Conservation (phyloP, 2,113 vertebrate species). For the Neodon shergylaensis region DNA sequence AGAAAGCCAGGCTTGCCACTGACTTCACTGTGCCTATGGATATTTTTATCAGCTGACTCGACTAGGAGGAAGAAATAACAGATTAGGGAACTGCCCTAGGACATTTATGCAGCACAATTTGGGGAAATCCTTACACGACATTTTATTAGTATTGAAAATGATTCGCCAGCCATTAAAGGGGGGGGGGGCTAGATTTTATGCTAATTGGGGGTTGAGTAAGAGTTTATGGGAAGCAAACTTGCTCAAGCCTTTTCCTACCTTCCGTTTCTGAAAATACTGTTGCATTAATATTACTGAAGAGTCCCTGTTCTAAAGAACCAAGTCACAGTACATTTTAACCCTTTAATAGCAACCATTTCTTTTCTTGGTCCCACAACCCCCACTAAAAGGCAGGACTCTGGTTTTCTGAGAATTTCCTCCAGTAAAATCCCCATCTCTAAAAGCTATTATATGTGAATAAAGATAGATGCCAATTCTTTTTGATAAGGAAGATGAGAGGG, state of each 20-base stretch:
- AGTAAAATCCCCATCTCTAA: slow-evolving; percentile 70
- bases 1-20: slow-evolving; percentile 90
- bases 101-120: slow-evolving; percentile 82
- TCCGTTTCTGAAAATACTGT: slow-evolving; percentile 55
- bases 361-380: slow-evolving; percentile 46
- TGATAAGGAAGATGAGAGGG: slow-evolving; percentile 50
- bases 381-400: slow-evolving; percentile 58
- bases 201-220: slow-evolving; percentile 65
- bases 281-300: slow-evolving; percentile 78
- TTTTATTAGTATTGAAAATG: slow-evolving; percentile 26
- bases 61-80: slow-evolving; percentile 86
- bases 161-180: slow-evolving; percentile 73
- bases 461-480: slow-evolving; percentile 66
- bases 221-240: slow-evolving; percentile 75
- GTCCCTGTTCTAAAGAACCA: slow-evolving; percentile 56
- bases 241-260: slow-evolving; percentile 71
- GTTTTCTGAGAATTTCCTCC: slow-evolving; percentile 58
- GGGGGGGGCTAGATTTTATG: slow-evolving; percentile 59
- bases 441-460: slow-evolving; percentile 37
- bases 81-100: slow-evolving; percentile 81
- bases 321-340: slow-evolving; percentile 74
- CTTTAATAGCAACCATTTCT: slow-evolving; percentile 77
- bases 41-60: slow-evolving; percentile 95
- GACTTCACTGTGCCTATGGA: slow-evolving; percentile 93
- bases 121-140: slow-evolving; percentile 80